phyloP scores from a whole-genome alignment of 2,797 vertebrate genomes.

The Mallotus villosus region DNA sequence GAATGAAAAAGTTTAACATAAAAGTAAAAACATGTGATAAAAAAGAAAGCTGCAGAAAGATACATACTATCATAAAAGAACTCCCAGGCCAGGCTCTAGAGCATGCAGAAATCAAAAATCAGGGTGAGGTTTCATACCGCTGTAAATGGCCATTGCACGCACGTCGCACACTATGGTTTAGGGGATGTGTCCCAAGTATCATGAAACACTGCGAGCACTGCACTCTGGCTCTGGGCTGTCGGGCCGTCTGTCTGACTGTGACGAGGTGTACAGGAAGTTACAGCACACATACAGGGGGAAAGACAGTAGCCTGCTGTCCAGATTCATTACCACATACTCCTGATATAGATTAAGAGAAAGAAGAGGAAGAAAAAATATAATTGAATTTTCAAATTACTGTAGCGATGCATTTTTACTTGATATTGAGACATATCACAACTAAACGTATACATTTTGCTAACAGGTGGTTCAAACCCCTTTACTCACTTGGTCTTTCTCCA shows the following conservation, averaged over 20 bases:
- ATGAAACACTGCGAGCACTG: constrained; percentile 58
- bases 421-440: neutral
- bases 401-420: neutral
- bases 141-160: neutral
- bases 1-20: constrained; percentile 42
- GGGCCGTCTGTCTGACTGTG: constrained; percentile 74
- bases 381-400: neutral
- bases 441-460: neutral
- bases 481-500: constrained; percentile 95
- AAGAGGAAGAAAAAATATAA: neutral
- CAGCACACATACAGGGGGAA: constrained; percentile 97
- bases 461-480: neutral
- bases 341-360: constrained; percentile 42
- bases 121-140: neutral
- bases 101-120: constrained; percentile 44
- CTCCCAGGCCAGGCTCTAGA: constrained; percentile 26
- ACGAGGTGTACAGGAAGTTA: constrained; percentile 93
- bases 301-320: constrained; percentile 90
- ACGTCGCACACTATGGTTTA: neutral
- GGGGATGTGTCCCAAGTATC: constrained; percentile 40
- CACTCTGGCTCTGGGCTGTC: constrained; percentile 69
- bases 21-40: constrained; percentile 10
- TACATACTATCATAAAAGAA: constrained; percentile 24
- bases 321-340: constrained; percentile 96
- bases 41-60: neutral